These are phyloP conservation scores for Lycodopsis pacificus DNA, from an alignment of 2,797 vertebrate species.

Conservation along the genomic window DNA sequence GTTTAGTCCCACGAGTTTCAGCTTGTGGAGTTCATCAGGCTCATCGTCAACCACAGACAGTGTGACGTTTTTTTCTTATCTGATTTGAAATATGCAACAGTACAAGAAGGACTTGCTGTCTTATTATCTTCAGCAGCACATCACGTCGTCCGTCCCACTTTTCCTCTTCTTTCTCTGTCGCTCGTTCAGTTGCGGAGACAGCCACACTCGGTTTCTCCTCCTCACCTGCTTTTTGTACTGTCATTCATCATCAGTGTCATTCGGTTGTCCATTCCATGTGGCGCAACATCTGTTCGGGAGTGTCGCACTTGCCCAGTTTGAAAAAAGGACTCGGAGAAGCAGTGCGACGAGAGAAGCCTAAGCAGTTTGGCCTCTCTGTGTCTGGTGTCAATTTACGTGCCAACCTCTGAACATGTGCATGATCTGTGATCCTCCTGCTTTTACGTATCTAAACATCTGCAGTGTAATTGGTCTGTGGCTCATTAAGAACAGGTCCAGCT, in stretches of 20 bases:
- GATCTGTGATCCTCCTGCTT: neutral
- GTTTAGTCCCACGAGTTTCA: neutral
- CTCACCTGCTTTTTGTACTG: conserved; percentile 60
- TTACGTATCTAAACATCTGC: neutral
- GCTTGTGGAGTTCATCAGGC: neutral
- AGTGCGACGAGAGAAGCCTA: conserved; percentile 25
- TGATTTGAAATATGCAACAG: neutral
- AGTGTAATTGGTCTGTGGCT: neutral
- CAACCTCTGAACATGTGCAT: conserved; percentile 18
- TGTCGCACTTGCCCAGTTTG: conserved; percentile 40
- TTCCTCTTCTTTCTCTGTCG: neutral
- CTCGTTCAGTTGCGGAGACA: conserved; percentile 52
- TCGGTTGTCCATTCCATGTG: conserved; percentile 57
- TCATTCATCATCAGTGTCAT: conserved; percentile 70
- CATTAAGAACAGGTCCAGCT: no score
- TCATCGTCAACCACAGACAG: neutral
- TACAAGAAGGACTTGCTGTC: neutral
- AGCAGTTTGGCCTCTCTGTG: conserved; percentile 33
- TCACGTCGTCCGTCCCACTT: conserved; percentile 27
- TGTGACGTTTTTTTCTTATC: neutral
- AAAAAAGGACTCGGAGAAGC: conserved; percentile 44
- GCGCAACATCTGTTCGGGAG: conserved; percentile 71
- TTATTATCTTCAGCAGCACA: conserved; percentile 13
- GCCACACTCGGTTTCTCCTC: conserved; percentile 56
- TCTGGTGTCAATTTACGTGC: conserved; percentile 31